Conservation (phyloP, 2,888 invertebrate genomes). For the Antheraea assamensis region DNA sequence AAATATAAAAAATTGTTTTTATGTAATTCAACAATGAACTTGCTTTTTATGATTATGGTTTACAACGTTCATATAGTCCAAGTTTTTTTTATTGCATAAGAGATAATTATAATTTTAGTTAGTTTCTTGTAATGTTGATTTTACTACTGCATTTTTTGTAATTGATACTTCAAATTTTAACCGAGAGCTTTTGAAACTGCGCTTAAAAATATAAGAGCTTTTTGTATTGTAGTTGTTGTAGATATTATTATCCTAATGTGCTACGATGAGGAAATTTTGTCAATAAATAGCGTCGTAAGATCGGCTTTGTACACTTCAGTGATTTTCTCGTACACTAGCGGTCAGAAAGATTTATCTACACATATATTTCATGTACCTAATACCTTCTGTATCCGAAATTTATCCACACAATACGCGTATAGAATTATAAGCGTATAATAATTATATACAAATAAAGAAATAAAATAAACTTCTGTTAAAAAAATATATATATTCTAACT, state of each 20-base stretch:
- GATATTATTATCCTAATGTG: conserved; percentile 45
- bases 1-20: not conserved
- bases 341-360: conserved; percentile 21
- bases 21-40: not conserved
- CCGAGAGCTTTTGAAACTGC: conserved; percentile 71
- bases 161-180: conserved; percentile 15
- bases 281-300: conserved; percentile 43
- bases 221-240: conserved; percentile 73
- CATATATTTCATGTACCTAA: conserved; percentile 16
- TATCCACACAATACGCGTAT: not conserved
- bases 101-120: not conserved
- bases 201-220: conserved; percentile 74
- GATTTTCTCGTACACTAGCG: conserved; percentile 34
- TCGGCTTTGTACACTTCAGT: conserved; percentile 42
- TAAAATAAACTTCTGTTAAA: conserved; percentile 11
- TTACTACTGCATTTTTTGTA: conserved; percentile 6
- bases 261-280: conserved; percentile 49
- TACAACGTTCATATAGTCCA: not conserved
- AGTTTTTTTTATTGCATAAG: not conserved
- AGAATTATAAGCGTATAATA: not conserved
- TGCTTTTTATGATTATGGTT: not conserved
- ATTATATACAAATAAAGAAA: not conserved
- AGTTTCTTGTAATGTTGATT: not conserved
- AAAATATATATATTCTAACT: conserved; percentile 15
- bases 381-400: conserved; percentile 12